phyloP scores from a whole-genome alignment of 2,888 invertebrate genomes.

The Coremacera marginata region DNA sequence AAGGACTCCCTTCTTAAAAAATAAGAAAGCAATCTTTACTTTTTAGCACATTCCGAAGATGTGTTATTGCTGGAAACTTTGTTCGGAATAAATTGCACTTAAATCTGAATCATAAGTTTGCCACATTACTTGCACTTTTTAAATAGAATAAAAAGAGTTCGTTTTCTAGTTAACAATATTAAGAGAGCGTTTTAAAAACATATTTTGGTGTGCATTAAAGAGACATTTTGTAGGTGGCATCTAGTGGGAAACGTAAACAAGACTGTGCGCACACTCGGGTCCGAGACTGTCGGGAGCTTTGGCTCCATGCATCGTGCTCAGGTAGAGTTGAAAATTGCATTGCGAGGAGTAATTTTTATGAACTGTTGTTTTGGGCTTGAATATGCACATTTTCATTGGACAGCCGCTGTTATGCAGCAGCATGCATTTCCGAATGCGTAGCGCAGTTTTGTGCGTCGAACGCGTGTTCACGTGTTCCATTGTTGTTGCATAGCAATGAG shows the following conservation, averaged over 20 bases:
- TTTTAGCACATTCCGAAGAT: no score
- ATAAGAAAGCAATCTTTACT: no score
- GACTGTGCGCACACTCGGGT: slow-evolving; percentile 16
- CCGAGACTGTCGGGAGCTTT: not conserved
- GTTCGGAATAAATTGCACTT: no score
- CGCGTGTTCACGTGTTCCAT: slow-evolving; percentile 27
- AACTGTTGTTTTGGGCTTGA: not conserved
- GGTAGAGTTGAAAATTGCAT: not conserved
- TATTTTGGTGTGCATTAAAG: not conserved
- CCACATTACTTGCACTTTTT: not conserved
- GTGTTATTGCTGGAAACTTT: no score
- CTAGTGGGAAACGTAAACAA: slow-evolving; percentile 17
- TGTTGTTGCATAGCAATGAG: slow-evolving; percentile 14
- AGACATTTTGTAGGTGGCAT: slow-evolving; percentile 1
- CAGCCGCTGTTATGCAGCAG: slow-evolving; percentile 13
- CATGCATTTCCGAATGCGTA: slow-evolving; percentile 37
- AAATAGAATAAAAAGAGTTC: not conserved
- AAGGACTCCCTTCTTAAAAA: no score
- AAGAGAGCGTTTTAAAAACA: not conserved
- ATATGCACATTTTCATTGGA: slow-evolving; percentile 36
- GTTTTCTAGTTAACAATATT: not conserved
- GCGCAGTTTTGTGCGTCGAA: slow-evolving; percentile 32
- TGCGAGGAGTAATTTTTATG: not conserved
- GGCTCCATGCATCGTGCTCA: slow-evolving; percentile 9
- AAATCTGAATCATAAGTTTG: not conserved